Evolutionary conservation across 2,797 vertebrate species (phyloP).

Genomic region (Anomalospiza imberbis): DNA sequence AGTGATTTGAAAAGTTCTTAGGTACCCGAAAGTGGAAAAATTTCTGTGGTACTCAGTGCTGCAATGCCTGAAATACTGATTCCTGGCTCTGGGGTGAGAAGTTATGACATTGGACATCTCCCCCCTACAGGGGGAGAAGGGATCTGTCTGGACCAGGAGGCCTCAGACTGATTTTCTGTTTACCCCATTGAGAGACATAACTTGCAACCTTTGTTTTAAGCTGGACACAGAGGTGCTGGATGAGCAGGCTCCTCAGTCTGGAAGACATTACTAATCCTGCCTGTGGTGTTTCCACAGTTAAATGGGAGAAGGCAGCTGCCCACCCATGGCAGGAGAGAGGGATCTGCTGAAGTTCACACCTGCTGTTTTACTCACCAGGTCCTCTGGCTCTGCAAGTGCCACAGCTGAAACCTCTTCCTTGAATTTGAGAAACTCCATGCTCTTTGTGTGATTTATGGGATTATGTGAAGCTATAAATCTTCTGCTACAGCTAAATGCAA

Average conservation of each 20-base stretch:
- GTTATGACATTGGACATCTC: not conserved
- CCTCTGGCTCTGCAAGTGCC: not conserved
- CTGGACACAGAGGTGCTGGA: rapidly evolving
- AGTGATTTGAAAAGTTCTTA: not conserved
- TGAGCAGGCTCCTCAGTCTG: not conserved
- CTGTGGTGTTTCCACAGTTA: not conserved
- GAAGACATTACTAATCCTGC: rapidly evolving
- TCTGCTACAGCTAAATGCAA: not conserved
- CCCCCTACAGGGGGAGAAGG: rapidly evolving
- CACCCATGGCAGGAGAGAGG: not conserved
- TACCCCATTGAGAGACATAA: rapidly evolving
- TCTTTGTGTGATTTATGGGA: not conserved
- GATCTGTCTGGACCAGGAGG: not conserved
- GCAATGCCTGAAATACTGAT: not conserved
- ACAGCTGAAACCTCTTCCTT: not conserved
- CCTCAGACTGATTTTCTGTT: not conserved
- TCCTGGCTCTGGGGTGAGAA: not conserved
- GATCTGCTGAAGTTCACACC: not conserved
- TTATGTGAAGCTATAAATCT: slow-evolving; percentile 1
- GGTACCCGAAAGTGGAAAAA: not conserved
- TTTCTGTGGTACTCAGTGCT: not conserved
- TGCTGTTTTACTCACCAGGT: not conserved
- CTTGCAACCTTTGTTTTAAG: not conserved
- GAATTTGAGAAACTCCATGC: slow-evolving; percentile 10
- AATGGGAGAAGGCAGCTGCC: not conserved